These are phyloP conservation scores for Anastatus disparis DNA, from an alignment of 1,140 invertebrate species.

Conservation along the genomic window DNA sequence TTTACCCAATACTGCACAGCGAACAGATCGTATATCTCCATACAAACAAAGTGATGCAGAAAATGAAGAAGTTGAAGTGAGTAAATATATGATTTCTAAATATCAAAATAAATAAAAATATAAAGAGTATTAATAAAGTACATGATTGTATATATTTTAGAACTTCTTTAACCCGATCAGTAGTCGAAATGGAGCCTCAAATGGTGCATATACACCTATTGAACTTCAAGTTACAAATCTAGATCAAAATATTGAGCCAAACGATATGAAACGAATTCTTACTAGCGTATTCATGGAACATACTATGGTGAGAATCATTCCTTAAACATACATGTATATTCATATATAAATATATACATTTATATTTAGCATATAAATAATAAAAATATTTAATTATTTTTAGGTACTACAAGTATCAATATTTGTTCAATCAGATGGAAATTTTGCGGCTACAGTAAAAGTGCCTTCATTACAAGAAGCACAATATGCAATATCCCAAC, in stretches of 20 bases:
- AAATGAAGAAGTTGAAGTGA: conserved; percentile 61
- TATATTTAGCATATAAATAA: neutral
- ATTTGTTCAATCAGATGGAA: conserved; percentile 76
- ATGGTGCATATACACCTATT: conserved; percentile 64
- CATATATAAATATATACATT: neutral
- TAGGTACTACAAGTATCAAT: conserved; percentile 76
- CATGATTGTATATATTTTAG: conserved; percentile 43
- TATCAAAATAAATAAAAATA: no score
- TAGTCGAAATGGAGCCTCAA: conserved; percentile 46
- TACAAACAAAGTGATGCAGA: conserved; percentile 59
- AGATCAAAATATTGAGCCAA: conserved; percentile 78
- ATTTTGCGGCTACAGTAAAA: conserved; percentile 74
- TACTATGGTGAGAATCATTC: conserved; percentile 69
- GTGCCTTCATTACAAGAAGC: conserved; percentile 77
- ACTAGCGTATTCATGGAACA: conserved; percentile 76
- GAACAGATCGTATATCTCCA: conserved; percentile 54
- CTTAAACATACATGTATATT: no score
- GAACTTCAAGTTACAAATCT: conserved; percentile 81
- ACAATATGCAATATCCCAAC: conserved; percentile 83
- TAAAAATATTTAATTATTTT: neutral
- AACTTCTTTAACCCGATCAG: conserved; percentile 64
- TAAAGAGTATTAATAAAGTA: no score
- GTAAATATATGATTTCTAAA: conserved; percentile 1
- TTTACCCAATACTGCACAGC: conserved; percentile 49
- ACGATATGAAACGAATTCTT: conserved; percentile 77